Base-by-base conservation (phyloP, 1,140 invertebrate genomes). In the Drosophila lini region DNA sequence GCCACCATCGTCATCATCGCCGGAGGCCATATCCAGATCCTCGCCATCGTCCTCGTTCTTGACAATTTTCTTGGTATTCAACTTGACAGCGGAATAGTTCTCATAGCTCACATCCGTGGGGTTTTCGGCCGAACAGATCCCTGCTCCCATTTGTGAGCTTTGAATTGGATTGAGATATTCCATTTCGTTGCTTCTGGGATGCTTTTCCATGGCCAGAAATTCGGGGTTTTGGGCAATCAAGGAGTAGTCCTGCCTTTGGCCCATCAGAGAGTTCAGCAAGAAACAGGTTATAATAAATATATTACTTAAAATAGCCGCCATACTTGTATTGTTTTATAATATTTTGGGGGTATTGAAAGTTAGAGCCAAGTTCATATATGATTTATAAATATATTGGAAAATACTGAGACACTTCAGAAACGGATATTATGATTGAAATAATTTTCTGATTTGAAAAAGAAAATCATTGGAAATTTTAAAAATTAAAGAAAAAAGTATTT, bases 31-130 rank as follows among this genome's bases (percentile, higher is more conserved):
- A 10, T 73, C 67, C 1, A 34, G 34, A 36, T 62, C 22, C 8
- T 74, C 68, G 11, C 47, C 69, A 19, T 74, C 68, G 6, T 75
- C 59, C 10, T 75, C 59, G 11, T 63, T 32, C 16, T 28, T 57
- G 1, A 8, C 7, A 0, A 19, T 8, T 16, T 50, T 56, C 22
- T 41, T 41, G 19, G 19, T 7, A 36, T 1, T n/a, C 25, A 36
- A 22, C 22, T 28, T 15, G 0, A 9, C 4, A 4, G 15, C 5
- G 16, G 10, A 34, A 22, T 22, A 8, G 28, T 57, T 74, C 8
- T 75, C 73, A 11, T 16, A 56, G 2, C 44, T 32, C 38, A 64
- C 5, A n/a, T 63, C 70, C 9, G 40, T 28, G 2, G 69, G 15
- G 44, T 41, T 31, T 25, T 75, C 73, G 16, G 69, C 73, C 1